A percentile compares a stretch with the other conserved stretches of the same genome.
Conservation (phyloP, 2,797 vertebrate genomes). For the Acanthurus tractus region DNA sequence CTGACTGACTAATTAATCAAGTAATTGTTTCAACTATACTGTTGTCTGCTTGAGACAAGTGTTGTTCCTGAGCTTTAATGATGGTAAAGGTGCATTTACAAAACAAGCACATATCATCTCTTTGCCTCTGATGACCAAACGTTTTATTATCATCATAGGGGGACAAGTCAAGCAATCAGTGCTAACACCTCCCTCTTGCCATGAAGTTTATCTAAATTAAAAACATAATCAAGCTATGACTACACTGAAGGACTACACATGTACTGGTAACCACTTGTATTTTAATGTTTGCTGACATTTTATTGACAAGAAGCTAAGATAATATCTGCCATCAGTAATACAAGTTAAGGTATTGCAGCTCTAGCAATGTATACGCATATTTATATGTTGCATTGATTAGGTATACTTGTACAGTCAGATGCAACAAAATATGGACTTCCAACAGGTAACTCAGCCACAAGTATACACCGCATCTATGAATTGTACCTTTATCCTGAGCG, state of each 20-base stretch:
- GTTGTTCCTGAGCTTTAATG: not conserved
- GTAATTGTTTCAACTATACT: not conserved
- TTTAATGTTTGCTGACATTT: too few relatives aligned
- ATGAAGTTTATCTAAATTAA: too few relatives aligned
- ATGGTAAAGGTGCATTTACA: not conserved
- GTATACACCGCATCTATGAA: too few relatives aligned
- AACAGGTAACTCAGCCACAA: too few relatives aligned
- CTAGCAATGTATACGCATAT: not conserved
- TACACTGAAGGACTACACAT: not conserved
- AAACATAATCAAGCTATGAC: too few relatives aligned
- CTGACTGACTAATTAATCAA: not conserved
- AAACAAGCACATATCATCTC: not conserved
- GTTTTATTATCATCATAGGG: not conserved
- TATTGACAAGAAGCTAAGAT: too few relatives aligned
- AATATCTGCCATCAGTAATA: too few relatives aligned
- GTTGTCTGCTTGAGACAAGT: not conserved
- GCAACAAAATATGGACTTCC: too few relatives aligned
- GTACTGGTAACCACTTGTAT: not conserved
- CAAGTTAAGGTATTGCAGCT: too few relatives aligned
- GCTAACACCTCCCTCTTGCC: not conserved
- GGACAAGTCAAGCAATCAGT: not conserved
- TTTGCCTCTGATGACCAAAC: not conserved
- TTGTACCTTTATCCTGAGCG: conserved; percentile 94
- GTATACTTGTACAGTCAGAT: too few relatives aligned
- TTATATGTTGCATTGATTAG: too few relatives aligned